Evolutionary conservation across 2,797 vertebrate species (phyloP), one percentile per base, ranked within the genome.

Genomic region (Taeniopygia guttata): DNA sequence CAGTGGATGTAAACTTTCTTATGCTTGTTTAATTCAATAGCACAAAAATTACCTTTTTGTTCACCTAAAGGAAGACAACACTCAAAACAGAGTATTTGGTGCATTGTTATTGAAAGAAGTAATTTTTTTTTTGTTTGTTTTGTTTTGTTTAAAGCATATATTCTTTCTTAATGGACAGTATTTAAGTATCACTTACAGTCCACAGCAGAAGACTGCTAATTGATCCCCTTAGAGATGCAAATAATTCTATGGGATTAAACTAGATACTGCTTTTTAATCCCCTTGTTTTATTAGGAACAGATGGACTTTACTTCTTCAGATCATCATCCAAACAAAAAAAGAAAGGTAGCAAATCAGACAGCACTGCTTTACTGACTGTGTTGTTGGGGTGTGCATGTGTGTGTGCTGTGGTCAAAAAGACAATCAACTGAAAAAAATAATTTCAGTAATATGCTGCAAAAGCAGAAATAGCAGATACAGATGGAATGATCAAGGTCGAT

Each of bases 281-380:
- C 95, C 27, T 96, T 98, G 69, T 98, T 95, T 95, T 97, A 72
- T 94, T 97, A 99, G 98, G 98, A 97, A 97, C 98, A 92, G 99
- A 99, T 76, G 98, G 98, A 95, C 97, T 98, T 48, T 99, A 99
- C 97, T 99, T 99, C 98, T 98, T 99, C 85, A 98, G 98, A 94
- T 98, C 99, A 13, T 99, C 99, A 58, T 98, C 99, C 96, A 99
- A 99, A 98, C 98, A 99, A 90, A 99, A 98, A 98, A 98, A 98
- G 98, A 99, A 98, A 98, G 98, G 98, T 99, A 98, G 98, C 95
- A 96, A 96, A 93, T 83, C 45, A 87, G 88, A 27, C 78, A 94
- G 73, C 48, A 2, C n/a, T 83, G 67, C 62, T 84, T 77, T 84
- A 38, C 38, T 96, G 85, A 38, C 38, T 72, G 51, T 46, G 93